A percentile compares a stretch with the other conserved stretches of the same genome.
Evolutionary conservation across 2,888 invertebrate genomes (phyloP).

Genomic region (Tetrapedia diversipes): DNA sequence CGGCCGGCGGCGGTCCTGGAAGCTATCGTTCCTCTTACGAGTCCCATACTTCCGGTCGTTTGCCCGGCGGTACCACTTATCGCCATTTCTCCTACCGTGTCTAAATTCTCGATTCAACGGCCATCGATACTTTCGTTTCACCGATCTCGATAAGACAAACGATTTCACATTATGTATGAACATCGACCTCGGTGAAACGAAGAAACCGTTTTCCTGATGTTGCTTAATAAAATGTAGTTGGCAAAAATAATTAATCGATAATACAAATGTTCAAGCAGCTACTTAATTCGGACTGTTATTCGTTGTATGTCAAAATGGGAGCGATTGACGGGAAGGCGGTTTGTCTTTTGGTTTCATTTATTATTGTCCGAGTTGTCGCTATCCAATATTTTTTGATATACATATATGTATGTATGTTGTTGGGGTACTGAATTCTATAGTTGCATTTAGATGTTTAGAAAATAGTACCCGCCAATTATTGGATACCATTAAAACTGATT

Average conservation of each 20-base stretch:
- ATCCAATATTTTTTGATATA: too few relatives aligned
- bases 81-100: conserved; percentile 95
- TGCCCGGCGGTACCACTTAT: conserved; percentile 92
- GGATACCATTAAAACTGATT: not conserved
- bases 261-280: too few relatives aligned
- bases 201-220: conserved; percentile 35
- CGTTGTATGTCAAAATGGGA: not conserved
- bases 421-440: conserved; percentile 20
- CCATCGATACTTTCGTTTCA: conserved; percentile 46
- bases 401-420: conserved; percentile 16
- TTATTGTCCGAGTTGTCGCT: not conserved
- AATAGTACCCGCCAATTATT: conserved; percentile 22
- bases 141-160: conserved; percentile 19
- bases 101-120: conserved; percentile 83
- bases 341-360: not conserved
- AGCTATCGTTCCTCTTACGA: conserved; percentile 91
- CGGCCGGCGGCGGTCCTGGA: conserved; percentile 90
- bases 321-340: conserved; percentile 3
- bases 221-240: too few relatives aligned
- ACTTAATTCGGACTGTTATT: not conserved
- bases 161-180: not conserved
- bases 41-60: conserved; percentile 90
- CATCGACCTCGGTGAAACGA: conserved; percentile 37
- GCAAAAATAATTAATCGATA: too few relatives aligned
- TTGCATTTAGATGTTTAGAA: conserved; percentile 61